Conservation (phyloP, 2,888 invertebrate genomes). For the Danaus chrysippus region DNA sequence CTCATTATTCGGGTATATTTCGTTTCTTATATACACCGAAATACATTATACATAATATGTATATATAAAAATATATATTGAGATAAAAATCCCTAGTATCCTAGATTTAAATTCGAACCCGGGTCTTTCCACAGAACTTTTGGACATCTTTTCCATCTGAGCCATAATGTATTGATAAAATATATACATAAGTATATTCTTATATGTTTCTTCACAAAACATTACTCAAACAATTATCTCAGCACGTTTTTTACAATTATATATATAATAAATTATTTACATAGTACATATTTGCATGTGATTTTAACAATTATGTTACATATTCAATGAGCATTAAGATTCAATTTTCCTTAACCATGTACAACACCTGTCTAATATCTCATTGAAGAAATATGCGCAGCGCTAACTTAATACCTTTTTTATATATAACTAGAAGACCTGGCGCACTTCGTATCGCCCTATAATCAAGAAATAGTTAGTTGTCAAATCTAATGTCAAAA, state of each 20-base stretch:
- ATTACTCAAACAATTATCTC: slow-evolving; percentile 19
- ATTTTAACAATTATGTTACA: slow-evolving; percentile 10
- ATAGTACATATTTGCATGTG: slow-evolving; percentile 19
- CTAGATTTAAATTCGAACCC: no score
- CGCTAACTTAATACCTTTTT: slow-evolving; percentile 15
- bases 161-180: background rate
- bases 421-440: no score
- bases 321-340: slow-evolving; percentile 3
- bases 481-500: no score
- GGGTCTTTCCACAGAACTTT: no score
- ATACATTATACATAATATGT: no score
- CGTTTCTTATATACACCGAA: no score
- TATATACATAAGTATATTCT: background rate
- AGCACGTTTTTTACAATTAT: slow-evolving; percentile 16
- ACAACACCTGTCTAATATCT: slow-evolving; percentile 22
- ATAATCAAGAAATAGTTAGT: no score
- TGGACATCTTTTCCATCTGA: no score
- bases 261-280: slow-evolving; percentile 19
- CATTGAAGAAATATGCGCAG: slow-evolving; percentile 20
- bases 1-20: no score
- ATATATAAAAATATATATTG: no score
- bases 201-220: background rate
- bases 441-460: no score
- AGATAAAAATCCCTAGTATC: no score
- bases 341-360: background rate